Conservation (phyloP, 2,797 vertebrate genomes). For the Amblyraja radiata region DNA sequence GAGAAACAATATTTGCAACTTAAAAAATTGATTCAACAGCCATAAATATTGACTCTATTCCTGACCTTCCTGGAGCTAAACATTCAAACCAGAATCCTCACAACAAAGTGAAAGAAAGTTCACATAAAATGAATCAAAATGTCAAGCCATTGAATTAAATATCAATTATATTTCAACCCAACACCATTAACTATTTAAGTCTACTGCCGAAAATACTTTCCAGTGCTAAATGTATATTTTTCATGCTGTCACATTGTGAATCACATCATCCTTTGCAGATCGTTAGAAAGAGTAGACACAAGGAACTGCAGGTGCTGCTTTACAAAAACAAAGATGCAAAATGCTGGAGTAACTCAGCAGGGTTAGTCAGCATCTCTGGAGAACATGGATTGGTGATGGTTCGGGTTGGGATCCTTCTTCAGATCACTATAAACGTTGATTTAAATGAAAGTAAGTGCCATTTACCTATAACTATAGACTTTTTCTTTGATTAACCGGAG, state of each 20-base stretch:
- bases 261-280: no score
- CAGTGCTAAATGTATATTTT: background rate
- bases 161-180: background rate
- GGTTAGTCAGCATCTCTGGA: no score
- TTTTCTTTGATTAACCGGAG: slow-evolving; percentile 8
- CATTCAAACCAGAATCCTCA: background rate
- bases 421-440: background rate
- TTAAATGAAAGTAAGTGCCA: background rate
- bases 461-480: background rate
- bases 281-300: background rate
- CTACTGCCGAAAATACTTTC: background rate
- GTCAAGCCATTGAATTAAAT: background rate
- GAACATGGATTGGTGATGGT: no score
- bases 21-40: background rate
- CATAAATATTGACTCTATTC: slow-evolving; percentile 5
- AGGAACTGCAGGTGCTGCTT: no score
- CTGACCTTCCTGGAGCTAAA: background rate
- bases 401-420: no score
- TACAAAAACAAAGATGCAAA: no score
- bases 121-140: slow-evolving; percentile 5
- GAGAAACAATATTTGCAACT: background rate
- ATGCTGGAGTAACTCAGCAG: no score
- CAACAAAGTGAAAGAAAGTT: background rate
- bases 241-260: background rate
- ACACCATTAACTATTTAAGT: background rate